phyloP scores from a whole-genome alignment of 2,113 vertebrate species.

The Peromyscus californicus region DNA sequence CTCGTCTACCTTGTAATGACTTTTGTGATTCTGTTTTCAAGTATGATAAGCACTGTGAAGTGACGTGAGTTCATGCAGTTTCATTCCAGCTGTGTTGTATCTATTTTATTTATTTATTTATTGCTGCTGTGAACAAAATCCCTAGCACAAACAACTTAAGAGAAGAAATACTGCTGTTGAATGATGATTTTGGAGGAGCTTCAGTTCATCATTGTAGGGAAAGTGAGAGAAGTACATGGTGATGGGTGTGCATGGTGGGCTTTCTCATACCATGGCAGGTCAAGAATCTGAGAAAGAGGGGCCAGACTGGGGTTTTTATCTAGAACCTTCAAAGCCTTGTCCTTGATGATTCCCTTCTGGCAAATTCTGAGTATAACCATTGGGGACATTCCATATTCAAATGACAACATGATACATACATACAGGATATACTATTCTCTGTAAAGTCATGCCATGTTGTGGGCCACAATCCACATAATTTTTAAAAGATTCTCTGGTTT shows the following conservation, averaged over 20 bases:
- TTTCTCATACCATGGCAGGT: background rate
- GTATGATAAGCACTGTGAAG: background rate
- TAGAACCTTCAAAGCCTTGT: background rate
- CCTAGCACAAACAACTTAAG: background rate
- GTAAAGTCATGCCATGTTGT: background rate
- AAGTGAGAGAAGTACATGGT: background rate
- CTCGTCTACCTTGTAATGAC: background rate
- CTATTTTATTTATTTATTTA: background rate
- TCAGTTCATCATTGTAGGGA: background rate
- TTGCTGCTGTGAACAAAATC: no score
- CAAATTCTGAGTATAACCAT: background rate
- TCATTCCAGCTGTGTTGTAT: background rate
- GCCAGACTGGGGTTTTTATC: background rate
- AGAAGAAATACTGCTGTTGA: background rate
- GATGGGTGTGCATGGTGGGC: background rate
- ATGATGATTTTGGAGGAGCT: background rate
- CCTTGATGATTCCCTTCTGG: background rate
- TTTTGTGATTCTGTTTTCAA: background rate
- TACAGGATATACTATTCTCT: background rate
- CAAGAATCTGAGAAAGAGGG: background rate
- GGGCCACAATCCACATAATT: conserved; percentile 26
- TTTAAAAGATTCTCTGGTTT: background rate
- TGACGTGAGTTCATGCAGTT: background rate
- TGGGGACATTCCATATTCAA: background rate
- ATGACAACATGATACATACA: background rate